Base-by-base conservation (phyloP, 2,797 vertebrate genomes). In the Schizothorax lantsangensis region DNA sequence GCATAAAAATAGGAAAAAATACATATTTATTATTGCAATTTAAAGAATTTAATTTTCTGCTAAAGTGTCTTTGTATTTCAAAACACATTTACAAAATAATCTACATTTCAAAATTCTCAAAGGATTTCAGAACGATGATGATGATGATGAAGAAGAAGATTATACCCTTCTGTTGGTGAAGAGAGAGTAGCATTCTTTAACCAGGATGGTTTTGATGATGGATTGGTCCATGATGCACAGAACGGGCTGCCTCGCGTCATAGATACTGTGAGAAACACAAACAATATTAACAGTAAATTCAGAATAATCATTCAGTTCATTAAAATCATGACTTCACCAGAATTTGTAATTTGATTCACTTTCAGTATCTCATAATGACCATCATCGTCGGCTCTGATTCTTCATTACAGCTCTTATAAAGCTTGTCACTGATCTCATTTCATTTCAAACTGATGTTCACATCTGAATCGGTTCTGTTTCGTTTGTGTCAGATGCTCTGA, bases 101-200 rank as follows among this genome's bases (percentile, higher is more conserved):
- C 36, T 36, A 36, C 36, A 3, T 36, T 36, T 36, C 36, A 36
- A 36, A 36, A 36, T 36, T 36, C 36, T 36, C 36, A 36, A 36
- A 36, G 36, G 36, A 36, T 30, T 30, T 30, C 30, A 30, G 30
- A 30, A 30, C 30, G 30, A 30, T 30, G 30, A 30, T 30, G 30
- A 30, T 30, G 30, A 30, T 30, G 30, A 30, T 30, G 30, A 30
- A 40, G 38, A 38, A 38, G 38, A 38, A 6, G 38, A 6, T 11
- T 54, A 15, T 93, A 96, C 96, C 90, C 94, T 90, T 88, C 91
- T 92, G 81, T 96, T 96, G 74, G 95, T 95, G 84, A 97, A 97
- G 86, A 92, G 1, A 5, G 88, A 90, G 88, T 96, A 96, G 89
- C 95, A 96, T 81, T 97, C 96, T 90, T 97, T 97, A 57, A 97